Base-by-base conservation (phyloP, 1,140 invertebrate species). In the Neelides sp. region DNA sequence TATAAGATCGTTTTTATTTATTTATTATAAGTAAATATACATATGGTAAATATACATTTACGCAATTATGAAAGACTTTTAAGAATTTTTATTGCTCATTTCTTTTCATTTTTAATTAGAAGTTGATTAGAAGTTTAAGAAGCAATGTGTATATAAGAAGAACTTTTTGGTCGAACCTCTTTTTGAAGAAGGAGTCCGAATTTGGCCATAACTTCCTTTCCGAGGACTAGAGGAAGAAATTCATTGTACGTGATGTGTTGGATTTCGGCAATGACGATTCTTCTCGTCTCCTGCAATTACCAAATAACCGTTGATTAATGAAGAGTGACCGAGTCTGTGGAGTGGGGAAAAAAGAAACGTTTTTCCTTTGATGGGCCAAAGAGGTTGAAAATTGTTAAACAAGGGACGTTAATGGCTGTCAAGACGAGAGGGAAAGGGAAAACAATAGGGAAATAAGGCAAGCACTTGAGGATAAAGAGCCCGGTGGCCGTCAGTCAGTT, bases 181-280 rank as follows among this genome's bases (percentile, higher is more conserved):
- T 88, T 89, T 59, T 86, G 77, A 3, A 87, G 69, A 10, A 89
- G 71, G 46, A 90, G 70, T 37, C 83, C 85, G 64, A 91, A 90
- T 66, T 91, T 91, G 62, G 85, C 76, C 84, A 94, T 92, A 17
- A 90, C 79, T 57, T 93, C 85, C 68, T 90, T 90, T 12, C 92
- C 91, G 4, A 96, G 72, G 7, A 96, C 69, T 63, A 95, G 87
- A 17, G 92, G 92, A 43, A 97, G 68, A 68, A 90, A 97, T 70
- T 96, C 90, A 63, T 90, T 92, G 68, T 82, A 95, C 0, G 88
- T 92, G 35, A 96, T 83, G 61, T 95, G 89, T 66, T 96, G 90
- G 42, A 91, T 81, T 65, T 85, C 77, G 2, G 89, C 92, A 41
- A 89, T 85, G 41, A 85, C 78, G 60, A 97, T 90, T 36, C 87